A percentile compares a stretch with the other conserved stretches of the same genome.
Conservation (phyloP, 2,113 vertebrate species). For the Dasyprocta punctata region DNA sequence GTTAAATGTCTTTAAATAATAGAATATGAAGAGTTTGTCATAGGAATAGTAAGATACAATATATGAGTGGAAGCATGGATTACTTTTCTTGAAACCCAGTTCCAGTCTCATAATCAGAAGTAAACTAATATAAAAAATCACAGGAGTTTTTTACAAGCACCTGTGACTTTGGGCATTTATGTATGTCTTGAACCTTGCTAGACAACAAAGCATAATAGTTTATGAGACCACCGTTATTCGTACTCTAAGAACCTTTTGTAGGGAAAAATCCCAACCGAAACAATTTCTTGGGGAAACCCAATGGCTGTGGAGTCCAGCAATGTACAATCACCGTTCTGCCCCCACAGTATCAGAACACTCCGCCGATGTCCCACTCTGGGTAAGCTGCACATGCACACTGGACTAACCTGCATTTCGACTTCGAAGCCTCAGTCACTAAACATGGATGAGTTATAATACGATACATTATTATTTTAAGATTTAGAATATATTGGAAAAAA, state of each 20-base stretch:
- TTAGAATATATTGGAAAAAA: neutral
- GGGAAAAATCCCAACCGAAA: neutral
- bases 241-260: neutral
- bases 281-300: neutral
- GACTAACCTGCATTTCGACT: neutral
- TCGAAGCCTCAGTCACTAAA: neutral
- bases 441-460: neutral
- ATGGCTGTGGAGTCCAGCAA: neutral
- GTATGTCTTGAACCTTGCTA: neutral
- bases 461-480: slow-evolving; percentile 30
- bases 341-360: neutral
- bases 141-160: neutral
- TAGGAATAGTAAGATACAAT: neutral
- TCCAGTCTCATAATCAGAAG: neutral
- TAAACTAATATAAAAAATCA: slow-evolving; percentile 11
- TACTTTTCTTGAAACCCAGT: neutral
- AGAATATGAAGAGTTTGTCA: neutral
- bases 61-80: neutral
- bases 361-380: neutral
- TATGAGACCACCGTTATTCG: neutral
- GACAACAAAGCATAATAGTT: neutral
- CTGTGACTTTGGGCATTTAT: neutral
- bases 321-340: neutral
- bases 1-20: slow-evolving; percentile 16
- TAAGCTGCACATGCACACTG: neutral